phyloP scores from a whole-genome alignment of 23 tunicate species.

The Corella eumyota region DNA sequence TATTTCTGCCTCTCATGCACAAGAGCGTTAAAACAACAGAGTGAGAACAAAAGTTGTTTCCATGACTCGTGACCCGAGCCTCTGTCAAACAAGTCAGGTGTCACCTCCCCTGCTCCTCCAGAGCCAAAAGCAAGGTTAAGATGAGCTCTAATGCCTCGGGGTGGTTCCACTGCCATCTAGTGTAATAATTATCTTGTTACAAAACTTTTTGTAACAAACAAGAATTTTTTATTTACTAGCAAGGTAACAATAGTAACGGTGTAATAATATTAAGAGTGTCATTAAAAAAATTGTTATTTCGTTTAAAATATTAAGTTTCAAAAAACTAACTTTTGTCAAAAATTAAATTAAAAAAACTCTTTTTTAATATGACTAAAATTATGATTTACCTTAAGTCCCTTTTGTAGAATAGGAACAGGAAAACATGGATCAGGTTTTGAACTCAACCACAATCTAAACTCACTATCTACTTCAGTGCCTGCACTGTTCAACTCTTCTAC shows the following conservation, averaged over 20 bases:
- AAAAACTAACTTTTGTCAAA: too few species aligned
- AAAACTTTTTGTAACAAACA: too few species aligned
- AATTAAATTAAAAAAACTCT: too few species aligned
- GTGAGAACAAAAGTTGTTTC: constrained; percentile 59
- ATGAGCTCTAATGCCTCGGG: constrained; percentile 69
- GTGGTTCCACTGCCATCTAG: constrained; percentile 88
- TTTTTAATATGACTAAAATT: too few species aligned
- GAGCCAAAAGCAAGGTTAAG: constrained; percentile 76
- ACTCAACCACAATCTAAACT: constrained; percentile 84
- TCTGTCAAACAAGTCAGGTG: constrained; percentile 47
- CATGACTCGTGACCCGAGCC: constrained; percentile 49
- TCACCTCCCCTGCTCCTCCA: constrained; percentile 55
- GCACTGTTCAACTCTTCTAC: constrained; percentile 68
- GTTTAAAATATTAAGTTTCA: too few species aligned
- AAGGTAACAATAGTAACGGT: too few species aligned
- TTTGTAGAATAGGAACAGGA: constrained; percentile 80
- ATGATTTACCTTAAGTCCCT: constrained; percentile 81
- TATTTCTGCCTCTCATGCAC: constrained; percentile 74
- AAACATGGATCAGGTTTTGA: constrained; percentile 86
- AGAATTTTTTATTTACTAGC: too few species aligned
- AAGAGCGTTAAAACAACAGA: constrained; percentile 87
- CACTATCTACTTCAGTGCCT: constrained; percentile 70
- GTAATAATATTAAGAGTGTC: too few species aligned
- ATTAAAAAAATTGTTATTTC: too few species aligned
- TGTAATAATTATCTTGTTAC: too few species aligned